Base-by-base conservation (phyloP, 2,113 vertebrate genomes). In the Anhinga anhinga region DNA sequence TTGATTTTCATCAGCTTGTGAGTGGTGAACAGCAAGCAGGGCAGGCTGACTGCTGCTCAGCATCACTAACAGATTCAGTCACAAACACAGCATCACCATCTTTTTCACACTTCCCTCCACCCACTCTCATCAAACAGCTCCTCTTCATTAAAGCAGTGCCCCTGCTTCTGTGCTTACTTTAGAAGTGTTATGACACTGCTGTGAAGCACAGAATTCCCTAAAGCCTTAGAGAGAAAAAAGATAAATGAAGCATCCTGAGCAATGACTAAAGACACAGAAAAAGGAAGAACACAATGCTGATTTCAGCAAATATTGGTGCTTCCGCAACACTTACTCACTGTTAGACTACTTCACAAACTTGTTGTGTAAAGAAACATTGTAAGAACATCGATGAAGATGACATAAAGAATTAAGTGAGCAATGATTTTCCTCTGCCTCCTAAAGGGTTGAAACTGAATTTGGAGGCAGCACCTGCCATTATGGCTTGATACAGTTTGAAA, bases 171-270 rank as follows among this genome's bases (percentile, higher is more conserved):
- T 77, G 74, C 86, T 95, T 79, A 45, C 87, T 93, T 97, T 94
- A 96, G 91, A 94, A 96, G 84, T 96, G 91, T 95, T 93, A 89
- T 92, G 86, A 94, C 88, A 93, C 85, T 71, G 88, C 89, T 95
- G 93, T 87, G 96, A 97, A 94, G 90, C 29, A 53, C 49, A 96
- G 90, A 93, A 90, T 83, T 96, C 87, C 90, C 90, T 95, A 49
- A 91, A 94, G 82, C 89, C 53, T 90, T 42, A 55, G 53, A 86
- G 49, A 84, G 81, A 86, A 78, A 80, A 94, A 95, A 91, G 88
- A 86, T 87, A 96, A 90, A 93, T 90, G 90, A 94, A 38, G 52
- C 82, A 92, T 91, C 85, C 81, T 77, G 65, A 81, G 86, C 91
- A 91, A 71, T 79, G 73, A 96, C 85, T 89, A 82, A 86, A 92